Evolutionary conservation across 35 echinoderm and acorn worm genomes (phyloP).

Genomic region (Lytechinus variegatus): DNA sequence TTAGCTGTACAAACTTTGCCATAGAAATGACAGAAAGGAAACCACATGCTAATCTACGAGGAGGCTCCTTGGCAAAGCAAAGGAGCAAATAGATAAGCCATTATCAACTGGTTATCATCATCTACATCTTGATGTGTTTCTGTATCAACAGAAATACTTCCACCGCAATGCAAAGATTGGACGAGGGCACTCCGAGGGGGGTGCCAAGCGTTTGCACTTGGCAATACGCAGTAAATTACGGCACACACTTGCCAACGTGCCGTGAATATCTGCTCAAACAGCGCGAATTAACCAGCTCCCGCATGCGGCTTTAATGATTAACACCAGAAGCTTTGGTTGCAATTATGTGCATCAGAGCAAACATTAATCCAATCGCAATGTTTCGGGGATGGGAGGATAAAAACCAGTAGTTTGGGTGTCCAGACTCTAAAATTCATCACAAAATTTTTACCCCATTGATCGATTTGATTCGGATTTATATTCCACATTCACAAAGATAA

Average conservation of each 20-base stretch:
- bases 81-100: background rate
- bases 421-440: background rate
- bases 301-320: constrained; percentile 43
- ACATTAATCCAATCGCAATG: constrained; percentile 44
- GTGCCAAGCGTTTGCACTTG: background rate
- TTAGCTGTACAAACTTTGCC: constrained; percentile 10
- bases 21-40: constrained; percentile 1
- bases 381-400: background rate
- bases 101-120: background rate
- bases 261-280: constrained; percentile 1
- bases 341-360: constrained; percentile 36
- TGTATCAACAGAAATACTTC: constrained; percentile 3
- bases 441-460: background rate
- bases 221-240: background rate
- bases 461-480: too few relatives aligned
- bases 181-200: background rate
- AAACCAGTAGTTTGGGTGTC: background rate
- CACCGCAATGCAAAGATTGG: background rate
- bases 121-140: constrained; percentile 4
- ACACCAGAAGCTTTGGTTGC: constrained; percentile 47
- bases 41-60: background rate
- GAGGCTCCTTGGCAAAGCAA: background rate
- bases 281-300: background rate
- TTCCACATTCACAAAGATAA: too few relatives aligned
- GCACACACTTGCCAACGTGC: background rate